phyloP scores from a whole-genome alignment of 2,113 vertebrate genomes.

The Atherinomorus stipes region DNA sequence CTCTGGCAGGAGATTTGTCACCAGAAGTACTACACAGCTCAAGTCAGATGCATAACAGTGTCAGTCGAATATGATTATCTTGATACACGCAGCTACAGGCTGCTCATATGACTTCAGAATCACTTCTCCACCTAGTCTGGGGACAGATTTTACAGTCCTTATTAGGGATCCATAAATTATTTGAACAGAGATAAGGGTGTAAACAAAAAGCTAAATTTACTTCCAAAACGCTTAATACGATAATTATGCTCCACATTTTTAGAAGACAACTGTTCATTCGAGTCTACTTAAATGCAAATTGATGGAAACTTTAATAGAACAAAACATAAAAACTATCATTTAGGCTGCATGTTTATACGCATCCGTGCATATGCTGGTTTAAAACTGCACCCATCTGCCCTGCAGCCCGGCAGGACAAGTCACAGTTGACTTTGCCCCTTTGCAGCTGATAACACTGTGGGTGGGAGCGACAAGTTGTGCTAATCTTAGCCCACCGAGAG shows the following conservation, averaged over 20 bases:
- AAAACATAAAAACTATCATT: too few relatives aligned
- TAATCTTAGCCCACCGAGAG: conserved; percentile 64
- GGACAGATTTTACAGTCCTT: conserved; percentile 26
- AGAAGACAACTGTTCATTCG: too few relatives aligned
- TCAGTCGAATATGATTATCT: conserved; percentile 66
- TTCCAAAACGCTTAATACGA: neutral
- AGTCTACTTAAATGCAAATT: too few relatives aligned
- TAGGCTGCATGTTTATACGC: neutral
- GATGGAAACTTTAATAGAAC: too few relatives aligned
- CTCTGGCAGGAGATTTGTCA: conserved; percentile 68
- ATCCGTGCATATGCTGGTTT: conserved; percentile 19
- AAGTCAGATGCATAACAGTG: conserved; percentile 65
- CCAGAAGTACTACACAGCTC: conserved; percentile 62
- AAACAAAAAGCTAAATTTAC: conserved; percentile 4
- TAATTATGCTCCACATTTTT: neutral
- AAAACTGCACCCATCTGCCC: conserved; percentile 42
- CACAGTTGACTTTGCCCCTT: conserved; percentile 76
- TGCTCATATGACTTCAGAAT: conserved; percentile 51
- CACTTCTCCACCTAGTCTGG: conserved; percentile 41
- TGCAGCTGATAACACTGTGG: conserved; percentile 70
- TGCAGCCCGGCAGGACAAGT: conserved; percentile 50
- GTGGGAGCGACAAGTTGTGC: conserved; percentile 54
- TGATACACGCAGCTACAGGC: conserved; percentile 48
- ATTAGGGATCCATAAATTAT: conserved; percentile 8
- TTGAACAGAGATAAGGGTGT: neutral